A percentile compares a stretch with the other conserved stretches of the same genome.
Evolutionary conservation across 2,797 vertebrate genomes (phyloP).

Genomic region (Tolypeutes matacus): DNA sequence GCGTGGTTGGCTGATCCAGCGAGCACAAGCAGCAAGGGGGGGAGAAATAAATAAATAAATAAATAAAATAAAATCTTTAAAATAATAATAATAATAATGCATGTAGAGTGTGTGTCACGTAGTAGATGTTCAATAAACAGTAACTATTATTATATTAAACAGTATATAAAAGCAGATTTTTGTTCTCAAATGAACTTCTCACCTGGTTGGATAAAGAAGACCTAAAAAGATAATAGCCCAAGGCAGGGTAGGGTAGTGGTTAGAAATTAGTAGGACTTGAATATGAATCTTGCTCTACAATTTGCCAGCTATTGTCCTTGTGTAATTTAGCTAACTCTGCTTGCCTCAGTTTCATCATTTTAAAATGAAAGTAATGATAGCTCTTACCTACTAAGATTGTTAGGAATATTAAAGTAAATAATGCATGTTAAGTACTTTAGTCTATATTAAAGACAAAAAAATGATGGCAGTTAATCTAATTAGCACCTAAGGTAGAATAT

Average conservation of each 20-base stretch:
- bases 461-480: background rate
- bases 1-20: too few species aligned
- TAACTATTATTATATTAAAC: background rate
- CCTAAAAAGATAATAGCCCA: background rate
- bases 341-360: conserved; percentile 11
- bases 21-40: too few species aligned
- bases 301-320: background rate
- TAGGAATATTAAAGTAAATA: conserved; percentile 44
- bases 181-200: background rate
- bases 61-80: too few species aligned
- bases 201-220: conserved; percentile 10
- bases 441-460: background rate
- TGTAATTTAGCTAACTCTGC: background rate
- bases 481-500: background rate
- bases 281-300: background rate
- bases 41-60: too few species aligned
- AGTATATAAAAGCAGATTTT: background rate
- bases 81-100: too few species aligned
- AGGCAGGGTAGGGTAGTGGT: background rate
- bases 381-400: background rate
- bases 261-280: background rate
- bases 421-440: background rate
- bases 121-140: background rate
- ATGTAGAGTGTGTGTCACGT: background rate
- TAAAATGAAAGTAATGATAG: background rate